Percentiles rank a stretch among this genome's conserved stretches.
These are phyloP conservation scores for Trichonephila clavipes DNA, from an alignment of 1,140 invertebrate species.

Conservation along the genomic window DNA sequence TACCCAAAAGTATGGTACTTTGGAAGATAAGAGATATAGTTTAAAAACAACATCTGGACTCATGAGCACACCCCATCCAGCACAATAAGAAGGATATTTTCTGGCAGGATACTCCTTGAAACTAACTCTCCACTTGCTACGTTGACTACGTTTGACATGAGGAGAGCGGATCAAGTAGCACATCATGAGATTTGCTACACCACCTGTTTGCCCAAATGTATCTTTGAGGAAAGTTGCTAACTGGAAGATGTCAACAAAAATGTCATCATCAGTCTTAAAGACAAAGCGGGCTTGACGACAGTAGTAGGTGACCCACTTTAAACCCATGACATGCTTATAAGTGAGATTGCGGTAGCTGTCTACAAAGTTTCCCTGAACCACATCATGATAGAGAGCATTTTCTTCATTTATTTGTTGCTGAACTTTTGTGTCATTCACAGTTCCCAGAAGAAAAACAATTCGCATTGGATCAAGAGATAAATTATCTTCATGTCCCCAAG, in stretches of 20 bases:
- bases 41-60: conserved; percentile 80
- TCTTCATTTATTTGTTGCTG: conserved; percentile 78
- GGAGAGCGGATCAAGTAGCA: conserved; percentile 77
- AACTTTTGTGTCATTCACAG: conserved; percentile 78
- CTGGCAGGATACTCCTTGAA: conserved; percentile 80
- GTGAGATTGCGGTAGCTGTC: conserved; percentile 91
- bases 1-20: conserved; percentile 86
- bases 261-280: conserved; percentile 91
- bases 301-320: conserved; percentile 86
- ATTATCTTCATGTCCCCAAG: conserved; percentile 85
- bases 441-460: conserved; percentile 86
- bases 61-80: conserved; percentile 81
- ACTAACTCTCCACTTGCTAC: conserved; percentile 81
- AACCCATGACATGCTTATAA: conserved; percentile 92
- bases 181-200: conserved; percentile 76
- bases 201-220: conserved; percentile 53
- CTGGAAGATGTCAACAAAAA: conserved; percentile 87
- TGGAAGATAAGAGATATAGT: conserved; percentile 78
- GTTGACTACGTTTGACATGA: conserved; percentile 78
- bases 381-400: conserved; percentile 78
- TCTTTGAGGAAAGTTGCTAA: conserved; percentile 85
- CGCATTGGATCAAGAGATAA: conserved; percentile 78
- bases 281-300: conserved; percentile 87
- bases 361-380: conserved; percentile 84
- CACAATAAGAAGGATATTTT: conserved; percentile 81